phyloP scores from a whole-genome alignment of 2,113 vertebrate genomes.

The Hyperopisus bebe region DNA sequence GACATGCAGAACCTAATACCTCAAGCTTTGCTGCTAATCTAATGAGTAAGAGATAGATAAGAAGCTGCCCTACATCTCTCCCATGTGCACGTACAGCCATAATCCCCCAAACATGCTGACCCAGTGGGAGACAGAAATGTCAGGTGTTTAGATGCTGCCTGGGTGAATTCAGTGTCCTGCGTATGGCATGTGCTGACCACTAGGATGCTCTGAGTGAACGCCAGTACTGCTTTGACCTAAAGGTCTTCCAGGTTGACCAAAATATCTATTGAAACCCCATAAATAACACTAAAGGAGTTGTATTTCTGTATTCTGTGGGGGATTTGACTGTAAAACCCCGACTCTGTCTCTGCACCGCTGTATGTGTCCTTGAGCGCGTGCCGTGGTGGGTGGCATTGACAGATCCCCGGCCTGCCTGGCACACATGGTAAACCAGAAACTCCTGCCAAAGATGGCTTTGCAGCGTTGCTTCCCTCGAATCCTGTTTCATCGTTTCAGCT shows the following conservation, averaged over 20 bases:
- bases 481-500: conserved; percentile 8
- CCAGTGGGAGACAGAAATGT: neutral
- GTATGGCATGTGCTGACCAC: neutral
- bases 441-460: conserved; percentile 37
- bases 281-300: conserved; percentile 12
- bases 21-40: conserved; percentile 53
- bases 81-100: neutral
- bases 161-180: neutral
- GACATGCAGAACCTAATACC: conserved; percentile 70
- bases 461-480: conserved; percentile 38
- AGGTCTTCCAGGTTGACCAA: neutral
- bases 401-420: conserved; percentile 48
- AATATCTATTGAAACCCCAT: neutral
- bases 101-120: neutral
- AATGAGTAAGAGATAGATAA: conserved; percentile 22
- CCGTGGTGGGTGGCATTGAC: conserved; percentile 51
- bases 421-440: conserved; percentile 31
- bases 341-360: conserved; percentile 24
- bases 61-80: neutral
- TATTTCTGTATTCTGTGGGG: neutral
- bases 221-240: neutral
- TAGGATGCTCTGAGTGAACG: too few relatives aligned
- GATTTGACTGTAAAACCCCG: neutral
- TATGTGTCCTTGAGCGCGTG: conserved; percentile 46
- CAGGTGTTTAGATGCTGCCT: neutral